A percentile compares a stretch with the other conserved stretches of the same genome.
Conservation (phyloP, 2,113 vertebrate species). For the Lathamus discolor region DNA sequence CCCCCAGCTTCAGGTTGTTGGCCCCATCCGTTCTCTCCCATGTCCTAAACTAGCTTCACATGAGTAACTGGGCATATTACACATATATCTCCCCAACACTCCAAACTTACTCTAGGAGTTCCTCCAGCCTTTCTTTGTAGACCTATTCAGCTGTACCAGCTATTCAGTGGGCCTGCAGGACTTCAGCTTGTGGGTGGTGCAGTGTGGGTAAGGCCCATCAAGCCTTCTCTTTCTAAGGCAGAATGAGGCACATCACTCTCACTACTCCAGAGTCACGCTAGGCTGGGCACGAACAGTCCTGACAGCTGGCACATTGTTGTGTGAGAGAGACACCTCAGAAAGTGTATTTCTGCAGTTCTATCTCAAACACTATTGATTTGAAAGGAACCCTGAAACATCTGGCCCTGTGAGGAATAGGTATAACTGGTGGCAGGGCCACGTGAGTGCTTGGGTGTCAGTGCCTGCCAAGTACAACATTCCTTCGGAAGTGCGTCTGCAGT, state of each 20-base stretch:
- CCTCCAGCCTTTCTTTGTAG: not conserved
- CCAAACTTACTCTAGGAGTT: not conserved
- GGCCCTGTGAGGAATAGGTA: not conserved
- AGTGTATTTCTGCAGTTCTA: not conserved
- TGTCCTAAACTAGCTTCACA: not conserved
- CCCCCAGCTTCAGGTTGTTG: fast-evolving
- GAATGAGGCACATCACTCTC: not conserved
- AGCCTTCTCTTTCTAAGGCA: not conserved
- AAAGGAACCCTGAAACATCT: not conserved
- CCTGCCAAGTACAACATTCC: not conserved
- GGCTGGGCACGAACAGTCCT: not conserved
- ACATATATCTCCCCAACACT: not conserved
- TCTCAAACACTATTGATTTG: not conserved
- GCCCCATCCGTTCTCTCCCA: not conserved
- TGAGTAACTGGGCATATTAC: not conserved
- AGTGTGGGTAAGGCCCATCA: not conserved
- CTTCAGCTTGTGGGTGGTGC: not conserved
- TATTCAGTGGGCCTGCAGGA: not conserved
- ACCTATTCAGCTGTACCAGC: not conserved
- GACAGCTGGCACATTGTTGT: not conserved
- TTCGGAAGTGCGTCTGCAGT: not conserved
- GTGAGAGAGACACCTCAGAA: not conserved
- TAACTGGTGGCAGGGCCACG: not conserved
- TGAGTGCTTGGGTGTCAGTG: not conserved
- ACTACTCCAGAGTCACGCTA: not conserved